A percentile compares a stretch with the other conserved stretches of the same genome.
These are phyloP conservation scores for Panthera leo DNA, from an alignment of 2,113 vertebrate species.

Conservation along the genomic window DNA sequence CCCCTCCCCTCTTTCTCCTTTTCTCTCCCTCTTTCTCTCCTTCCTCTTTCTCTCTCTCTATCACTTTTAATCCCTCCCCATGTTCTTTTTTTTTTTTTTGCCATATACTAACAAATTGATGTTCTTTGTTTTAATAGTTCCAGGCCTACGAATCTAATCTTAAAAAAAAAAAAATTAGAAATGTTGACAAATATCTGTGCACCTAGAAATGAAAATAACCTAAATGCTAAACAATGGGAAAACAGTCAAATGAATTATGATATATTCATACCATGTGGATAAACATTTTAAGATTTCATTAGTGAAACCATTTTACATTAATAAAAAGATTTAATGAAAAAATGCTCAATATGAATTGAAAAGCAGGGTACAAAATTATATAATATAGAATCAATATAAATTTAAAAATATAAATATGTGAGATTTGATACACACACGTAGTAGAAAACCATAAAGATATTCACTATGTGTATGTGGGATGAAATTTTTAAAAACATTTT, in stretches of 20 bases:
- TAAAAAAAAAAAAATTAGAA: not conserved
- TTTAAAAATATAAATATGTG: not conserved
- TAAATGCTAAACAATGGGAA: not conserved
- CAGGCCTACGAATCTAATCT: not conserved
- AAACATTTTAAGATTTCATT: not conserved
- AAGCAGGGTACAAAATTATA: not conserved
- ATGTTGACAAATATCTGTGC: not conserved
- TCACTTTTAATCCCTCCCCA: not conserved
- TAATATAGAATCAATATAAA: not conserved
- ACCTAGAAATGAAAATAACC: slow-evolving; percentile 18
- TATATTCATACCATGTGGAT: not conserved
- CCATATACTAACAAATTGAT: not conserved
- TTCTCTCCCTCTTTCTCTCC: not conserved
- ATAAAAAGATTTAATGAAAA: not conserved
- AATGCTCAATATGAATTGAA: not conserved
- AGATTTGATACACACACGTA: not conserved
- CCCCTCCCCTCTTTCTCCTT: not conserved
- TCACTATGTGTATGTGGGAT: not conserved
- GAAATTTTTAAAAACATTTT: not conserved
- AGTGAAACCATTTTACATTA: not conserved
- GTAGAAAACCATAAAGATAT: not conserved
- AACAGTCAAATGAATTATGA: not conserved
- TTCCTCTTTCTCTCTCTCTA: not conserved
- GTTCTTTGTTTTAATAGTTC: not conserved
- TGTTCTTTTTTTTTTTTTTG: not conserved